Evolutionary conservation across 1,140 invertebrate genomes (phyloP).

Genomic region (Cydia splendana): DNA sequence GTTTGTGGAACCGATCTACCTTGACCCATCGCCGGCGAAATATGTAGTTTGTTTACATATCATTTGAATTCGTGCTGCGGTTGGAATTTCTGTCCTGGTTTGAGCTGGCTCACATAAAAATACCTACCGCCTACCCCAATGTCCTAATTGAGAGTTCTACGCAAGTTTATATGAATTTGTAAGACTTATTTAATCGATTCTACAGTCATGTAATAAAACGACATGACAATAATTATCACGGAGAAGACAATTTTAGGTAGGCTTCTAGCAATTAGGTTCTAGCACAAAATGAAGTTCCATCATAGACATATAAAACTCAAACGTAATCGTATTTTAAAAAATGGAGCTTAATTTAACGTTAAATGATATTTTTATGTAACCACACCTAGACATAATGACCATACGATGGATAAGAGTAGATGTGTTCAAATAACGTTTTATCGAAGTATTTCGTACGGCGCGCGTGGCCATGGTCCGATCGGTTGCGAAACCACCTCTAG

Average conservation of each 20-base stretch:
- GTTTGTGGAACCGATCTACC: conserved; percentile 26
- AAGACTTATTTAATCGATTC: too few relatives aligned
- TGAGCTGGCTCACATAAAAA: background rate
- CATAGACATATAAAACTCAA: too few relatives aligned
- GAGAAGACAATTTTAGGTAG: too few relatives aligned
- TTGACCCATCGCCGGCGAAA: conserved; percentile 27
- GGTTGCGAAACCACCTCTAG: conserved; percentile 71
- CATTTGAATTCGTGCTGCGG: conserved; percentile 14
- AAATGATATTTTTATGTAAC: conserved; percentile 39
- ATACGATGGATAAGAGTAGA: conserved; percentile 45
- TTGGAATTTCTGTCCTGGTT: conserved; percentile 29
- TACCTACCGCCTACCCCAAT: conserved; percentile 21
- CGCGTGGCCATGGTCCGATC: conserved; percentile 67
- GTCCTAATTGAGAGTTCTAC: background rate
- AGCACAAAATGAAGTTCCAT: too few relatives aligned
- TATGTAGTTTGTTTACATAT: conserved; percentile 29
- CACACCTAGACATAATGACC: conserved; percentile 33
- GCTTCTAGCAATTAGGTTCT: too few relatives aligned
- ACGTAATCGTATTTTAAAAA: too few relatives aligned
- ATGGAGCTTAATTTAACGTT: too few relatives aligned
- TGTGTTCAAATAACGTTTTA: conserved; percentile 59
- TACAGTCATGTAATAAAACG: too few relatives aligned
- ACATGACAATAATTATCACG: too few relatives aligned
- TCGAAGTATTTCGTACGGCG: conserved; percentile 67
- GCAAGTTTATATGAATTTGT: background rate